Percentiles rank a stretch among this genome's conserved stretches.
These are phyloP conservation scores for Noturus placidus DNA, from an alignment of 2,113 vertebrate genomes.

Conservation along the genomic window DNA sequence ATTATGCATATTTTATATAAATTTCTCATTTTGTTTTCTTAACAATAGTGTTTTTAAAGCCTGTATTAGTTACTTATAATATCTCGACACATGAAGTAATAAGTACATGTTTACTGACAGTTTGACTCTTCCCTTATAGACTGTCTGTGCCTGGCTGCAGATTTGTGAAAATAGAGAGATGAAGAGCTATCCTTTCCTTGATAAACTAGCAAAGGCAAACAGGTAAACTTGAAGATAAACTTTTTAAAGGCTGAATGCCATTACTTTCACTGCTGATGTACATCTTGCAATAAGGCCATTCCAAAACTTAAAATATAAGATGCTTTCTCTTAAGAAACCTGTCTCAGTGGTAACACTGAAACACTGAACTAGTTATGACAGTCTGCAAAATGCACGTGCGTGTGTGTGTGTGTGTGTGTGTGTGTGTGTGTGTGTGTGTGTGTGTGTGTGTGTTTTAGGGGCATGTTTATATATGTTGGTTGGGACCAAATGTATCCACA, in stretches of 20 bases:
- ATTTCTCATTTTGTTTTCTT: not conserved
- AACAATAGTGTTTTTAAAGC: not conserved
- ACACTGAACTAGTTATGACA: conserved; percentile 12
- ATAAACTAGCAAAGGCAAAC: not conserved
- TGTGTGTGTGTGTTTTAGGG: conserved; percentile 3
- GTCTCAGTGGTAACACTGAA: conserved; percentile 20
- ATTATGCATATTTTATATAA: not conserved
- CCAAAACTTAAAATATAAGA: conserved; percentile 9
- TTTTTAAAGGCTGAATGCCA: not conserved
- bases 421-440: not conserved
- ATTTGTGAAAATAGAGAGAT: not conserved
- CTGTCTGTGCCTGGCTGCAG: not conserved
- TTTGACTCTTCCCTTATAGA: not conserved
- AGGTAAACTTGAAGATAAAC: not conserved
- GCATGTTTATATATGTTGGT: not conserved
- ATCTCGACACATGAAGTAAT: not conserved
- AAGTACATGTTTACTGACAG: not conserved
- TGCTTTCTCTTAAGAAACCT: not conserved
- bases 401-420: conserved; percentile 12
- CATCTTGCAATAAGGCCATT: not conserved
- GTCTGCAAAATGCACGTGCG: not conserved
- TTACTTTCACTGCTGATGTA: not conserved
- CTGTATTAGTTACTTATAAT: not conserved
- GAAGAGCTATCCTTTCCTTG: not conserved
- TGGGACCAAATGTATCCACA: not conserved